Evolutionary conservation across 1,140 invertebrate species (phyloP).

Genomic region (Coenobita brevimanus): DNA sequence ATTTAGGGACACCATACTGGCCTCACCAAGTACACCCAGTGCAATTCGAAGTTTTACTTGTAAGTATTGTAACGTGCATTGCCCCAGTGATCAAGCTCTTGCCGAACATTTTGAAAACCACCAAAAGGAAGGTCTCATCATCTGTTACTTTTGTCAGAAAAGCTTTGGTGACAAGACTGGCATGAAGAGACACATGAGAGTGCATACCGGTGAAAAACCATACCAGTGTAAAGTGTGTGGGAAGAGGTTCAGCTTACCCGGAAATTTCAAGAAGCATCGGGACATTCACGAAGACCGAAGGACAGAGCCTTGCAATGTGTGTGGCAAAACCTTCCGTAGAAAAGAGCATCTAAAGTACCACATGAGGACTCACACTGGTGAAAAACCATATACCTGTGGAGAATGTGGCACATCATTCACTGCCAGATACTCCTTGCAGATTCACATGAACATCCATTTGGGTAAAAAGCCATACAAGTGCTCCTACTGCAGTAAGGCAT

Average conservation of each 20-base stretch:
- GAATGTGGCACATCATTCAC: conserved; percentile 92
- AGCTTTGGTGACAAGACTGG: conserved; percentile 79
- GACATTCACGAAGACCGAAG: conserved; percentile 74
- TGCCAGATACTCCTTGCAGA: conserved; percentile 77
- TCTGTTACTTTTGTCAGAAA: conserved; percentile 63
- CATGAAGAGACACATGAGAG: conserved; percentile 81
- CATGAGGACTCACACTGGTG: conserved; percentile 84
- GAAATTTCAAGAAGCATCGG: conserved; percentile 72
- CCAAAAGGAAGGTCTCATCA: conserved; percentile 57
- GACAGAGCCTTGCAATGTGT: conserved; percentile 77
- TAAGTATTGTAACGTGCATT: conserved; percentile 32
- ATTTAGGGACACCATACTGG: not conserved
- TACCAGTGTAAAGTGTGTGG: conserved; percentile 72
- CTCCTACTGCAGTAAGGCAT: conserved; percentile 75
- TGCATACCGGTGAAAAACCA: conserved; percentile 72
- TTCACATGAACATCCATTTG: conserved; percentile 79
- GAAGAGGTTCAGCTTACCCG: conserved; percentile 72
- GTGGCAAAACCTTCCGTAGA: conserved; percentile 77
- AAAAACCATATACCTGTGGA: conserved; percentile 85
- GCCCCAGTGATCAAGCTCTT: conserved; percentile 33
- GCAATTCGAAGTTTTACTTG: conserved; percentile 40
- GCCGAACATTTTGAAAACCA: conserved; percentile 55
- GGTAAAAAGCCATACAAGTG: conserved; percentile 73
- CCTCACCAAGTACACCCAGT: not conserved
- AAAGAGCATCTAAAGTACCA: conserved; percentile 80